Evolutionary conservation across 1,140 invertebrate genomes (phyloP), one percentile per base, ranked within the genome.

Genomic region (Drosophila bocki): DNA sequence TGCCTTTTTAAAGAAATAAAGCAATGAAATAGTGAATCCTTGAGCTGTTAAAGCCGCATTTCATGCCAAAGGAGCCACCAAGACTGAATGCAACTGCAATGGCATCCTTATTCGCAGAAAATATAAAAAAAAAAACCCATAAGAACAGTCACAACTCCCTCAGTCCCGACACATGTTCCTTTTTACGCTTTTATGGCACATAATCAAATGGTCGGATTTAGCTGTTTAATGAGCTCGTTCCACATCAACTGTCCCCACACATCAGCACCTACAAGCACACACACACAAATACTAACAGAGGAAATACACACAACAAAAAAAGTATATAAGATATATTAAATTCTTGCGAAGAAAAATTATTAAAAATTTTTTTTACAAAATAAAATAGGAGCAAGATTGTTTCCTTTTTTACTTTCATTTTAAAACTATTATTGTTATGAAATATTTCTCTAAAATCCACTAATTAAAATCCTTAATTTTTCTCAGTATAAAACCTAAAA

Each of bases 191-290:
- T 88, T 72, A 83, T 69, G 60, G 45, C 59, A 54, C 80, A 80
- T 70, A 76, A 87, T 82, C 83, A 72, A 80, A 83, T 83, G 63
- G 60, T 54, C 63, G 80, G 80, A 88, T 78, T 83, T 88, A 77
- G 57, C 71, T 80, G 51, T 83, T 88, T 87, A 87, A 87, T 87
- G 84, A 87, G 84, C 67, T 83, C 82, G 67, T 88, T 77, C 75
- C 76, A 77, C 80, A 87, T 74, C 79, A 64, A 61, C 58, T 54
- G 51, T 26, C 42, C 37, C 33, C 45, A 41, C 39, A 48, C 44
- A 56, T 22, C 51, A 37, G 51, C 33, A 54, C 12, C 51, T 22
- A 42, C 48, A 42, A 7, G 19, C n/a, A 32, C 37, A 63, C 8
- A 22, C 29, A 47, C 44, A 37, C n/a, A 60, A n/a, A 48, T 29